Evolutionary conservation across 2,113 vertebrate genomes (phyloP), one percentile per base, ranked within the genome.

Genomic region (Chloropsis hardwickii): DNA sequence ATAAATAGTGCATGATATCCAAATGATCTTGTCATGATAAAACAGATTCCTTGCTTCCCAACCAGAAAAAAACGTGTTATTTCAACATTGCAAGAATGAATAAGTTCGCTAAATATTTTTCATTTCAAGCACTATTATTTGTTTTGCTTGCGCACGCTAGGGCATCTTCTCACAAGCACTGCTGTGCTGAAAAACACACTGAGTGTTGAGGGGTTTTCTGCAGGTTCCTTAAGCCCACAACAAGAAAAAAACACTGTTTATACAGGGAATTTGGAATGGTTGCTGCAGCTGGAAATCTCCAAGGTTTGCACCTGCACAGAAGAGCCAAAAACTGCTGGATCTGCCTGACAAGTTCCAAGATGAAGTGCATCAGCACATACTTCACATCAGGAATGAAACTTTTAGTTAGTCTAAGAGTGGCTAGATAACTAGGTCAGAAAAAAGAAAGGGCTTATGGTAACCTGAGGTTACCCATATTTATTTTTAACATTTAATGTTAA

Each of bases 401-500:
- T 73, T 83, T 33, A 2, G 4, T 10, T 54, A 53, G 71, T 28
- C 58, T 66, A 51, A 50, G 54, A 88, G 40, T 37, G 17, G 35
- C 61, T 87, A 84, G 69, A 81, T 83, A 95, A 95, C 53, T 90
- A 87, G 90, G 73, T 95, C 93, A 94, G 73, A 82, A 85, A 82
- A 83, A 90, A 69, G 11, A 69, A 89, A 67, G 35, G 10, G 15
- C 29, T 90, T 86, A 50, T 5, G 3, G 40, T 79, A 77, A 95
- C 73, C 91, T 78, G 67, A 86, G 51, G 80, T 94, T 93, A 81
- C 70, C 35, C 28, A 14, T 88, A 51, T 90, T 94, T 92, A 89
- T 95, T 93, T 96, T 97, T 95, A 93, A 92, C 88, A 48, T 62
- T 86, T 74, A 61, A 50, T 65, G 13, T 95, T 74, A 92, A 94